Conservation (phyloP, 2,797 vertebrate genomes). For the Monodelphis domestica region DNA sequence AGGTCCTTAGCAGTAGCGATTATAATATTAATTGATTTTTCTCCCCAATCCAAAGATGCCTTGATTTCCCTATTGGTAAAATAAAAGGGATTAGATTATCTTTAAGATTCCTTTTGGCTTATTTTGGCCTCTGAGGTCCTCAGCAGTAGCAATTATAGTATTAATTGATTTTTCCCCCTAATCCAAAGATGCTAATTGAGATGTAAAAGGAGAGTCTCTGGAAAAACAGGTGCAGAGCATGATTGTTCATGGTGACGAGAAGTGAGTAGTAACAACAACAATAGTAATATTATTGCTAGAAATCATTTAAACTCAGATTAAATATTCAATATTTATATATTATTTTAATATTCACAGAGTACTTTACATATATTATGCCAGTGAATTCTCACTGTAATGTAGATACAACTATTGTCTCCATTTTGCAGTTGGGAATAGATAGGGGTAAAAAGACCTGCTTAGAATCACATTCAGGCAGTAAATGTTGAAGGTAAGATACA, state of each 20-base stretch:
- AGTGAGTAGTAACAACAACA: background rate
- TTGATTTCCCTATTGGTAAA: too few relatives aligned
- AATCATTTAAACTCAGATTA: background rate
- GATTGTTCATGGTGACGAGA: background rate
- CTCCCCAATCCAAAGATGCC: too few relatives aligned
- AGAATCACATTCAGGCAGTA: background rate
- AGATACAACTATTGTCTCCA: background rate
- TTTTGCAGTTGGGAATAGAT: background rate
- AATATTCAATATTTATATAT: background rate
- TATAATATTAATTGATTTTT: too few relatives aligned
- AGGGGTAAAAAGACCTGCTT: background rate
- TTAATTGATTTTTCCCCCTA: background rate
- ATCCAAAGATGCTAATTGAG: background rate
- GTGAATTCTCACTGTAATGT: background rate
- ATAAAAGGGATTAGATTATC: too few relatives aligned
- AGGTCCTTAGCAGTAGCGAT: too few relatives aligned
- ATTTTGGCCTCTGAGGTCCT: too few relatives aligned
- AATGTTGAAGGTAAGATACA: background rate
- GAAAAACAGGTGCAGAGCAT: background rate
- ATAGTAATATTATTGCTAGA: background rate
- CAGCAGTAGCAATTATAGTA: background rate
- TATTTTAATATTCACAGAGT: background rate
- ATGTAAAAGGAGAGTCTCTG: too few relatives aligned
- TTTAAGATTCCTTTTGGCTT: too few relatives aligned
- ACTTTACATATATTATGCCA: background rate